Base-by-base conservation (phyloP, 2,797 vertebrate genomes). In the Hydrocynus forskahlii region DNA sequence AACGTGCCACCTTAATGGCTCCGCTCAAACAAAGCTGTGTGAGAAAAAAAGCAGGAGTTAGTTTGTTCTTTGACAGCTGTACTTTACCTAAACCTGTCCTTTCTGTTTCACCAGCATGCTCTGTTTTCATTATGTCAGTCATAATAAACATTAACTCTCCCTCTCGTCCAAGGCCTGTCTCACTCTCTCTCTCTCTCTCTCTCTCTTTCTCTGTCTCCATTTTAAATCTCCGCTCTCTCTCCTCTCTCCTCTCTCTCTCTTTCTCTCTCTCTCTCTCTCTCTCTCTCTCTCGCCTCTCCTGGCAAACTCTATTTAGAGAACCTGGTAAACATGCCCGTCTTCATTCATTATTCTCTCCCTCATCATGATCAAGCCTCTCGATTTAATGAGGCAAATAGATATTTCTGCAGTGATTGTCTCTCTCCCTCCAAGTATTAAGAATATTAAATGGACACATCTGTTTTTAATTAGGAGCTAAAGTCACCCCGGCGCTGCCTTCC, bases 401-500 rank as follows among this genome's bases (percentile, higher is more conserved):
- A 94, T 94, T 94, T 94, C 92, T 93, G 92, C 88, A 83, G 88
- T 94, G 94, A 94, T 94, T 93, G 94, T 94, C 92, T 95, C 92
- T 93, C 94, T 93, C 94, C 92, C 93, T 92, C 91, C 92, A 93
- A 94, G 93, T 95, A 95, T 95, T 95, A 95, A 94, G 94, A 94
- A 94, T 94, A 95, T 95, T 95, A 95, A 95, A 94, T 92, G 94
- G 93, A 94, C 94, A 95, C 94, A 95, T 95, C 94, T 95, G 94
- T 94, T 94, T 95, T 95, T 94, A 94, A 95, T 95, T 95, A 95
- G 92, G 89, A 92, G 92, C 92, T 94, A 93, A 94, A 94, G 94
- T 95, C 93, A 95, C 94, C 94, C 94, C 92, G 84, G 89, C 76
- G 92, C 93, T 90, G 93, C 92, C 94, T 93, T 93, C 92, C 92